These are phyloP conservation scores for Panthera uncia DNA, from an alignment of 2,113 vertebrate genomes.

Conservation along the genomic window DNA sequence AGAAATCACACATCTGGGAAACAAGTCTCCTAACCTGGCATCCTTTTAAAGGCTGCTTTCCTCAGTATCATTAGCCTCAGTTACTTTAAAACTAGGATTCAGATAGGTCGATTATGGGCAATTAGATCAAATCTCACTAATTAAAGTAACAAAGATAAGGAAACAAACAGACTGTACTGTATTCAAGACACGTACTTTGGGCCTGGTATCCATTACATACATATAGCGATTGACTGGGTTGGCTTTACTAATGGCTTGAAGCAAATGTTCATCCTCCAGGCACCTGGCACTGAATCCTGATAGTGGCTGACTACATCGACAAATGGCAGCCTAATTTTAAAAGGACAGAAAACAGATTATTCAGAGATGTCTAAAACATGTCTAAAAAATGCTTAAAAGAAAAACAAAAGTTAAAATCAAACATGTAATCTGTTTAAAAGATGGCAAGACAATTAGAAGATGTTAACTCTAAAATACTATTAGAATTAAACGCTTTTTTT, in stretches of 20 bases:
- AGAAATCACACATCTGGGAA: background rate
- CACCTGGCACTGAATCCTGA: conserved; percentile 98
- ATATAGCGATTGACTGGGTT: conserved; percentile 94
- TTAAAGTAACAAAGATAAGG: background rate
- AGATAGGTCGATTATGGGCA: background rate
- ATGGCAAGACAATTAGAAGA: background rate
- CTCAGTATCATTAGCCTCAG: background rate
- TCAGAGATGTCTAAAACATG: background rate
- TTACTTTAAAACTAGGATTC: conserved; percentile 47
- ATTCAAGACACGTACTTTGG: conserved; percentile 88
- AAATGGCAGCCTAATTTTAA: conserved; percentile 92
- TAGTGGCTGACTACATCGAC: conserved; percentile 97
- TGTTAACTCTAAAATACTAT: conserved; percentile 15
- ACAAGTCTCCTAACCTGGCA: background rate
- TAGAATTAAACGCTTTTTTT: conserved; percentile 21
- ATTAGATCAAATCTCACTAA: background rate
- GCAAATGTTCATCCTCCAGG: conserved; percentile 96
- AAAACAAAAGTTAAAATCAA: conserved; percentile 1
- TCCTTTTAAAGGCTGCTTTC: background rate
- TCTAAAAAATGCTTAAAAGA: background rate
- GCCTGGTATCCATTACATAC: conserved; percentile 98
- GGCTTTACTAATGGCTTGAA: conserved; percentile 97
- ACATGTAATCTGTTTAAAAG: conserved; percentile 19
- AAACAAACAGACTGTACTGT: background rate
- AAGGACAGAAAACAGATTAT: conserved; percentile 48